phyloP scores from a whole-genome alignment of 2,113 vertebrate species.

The Cacatua alba region DNA sequence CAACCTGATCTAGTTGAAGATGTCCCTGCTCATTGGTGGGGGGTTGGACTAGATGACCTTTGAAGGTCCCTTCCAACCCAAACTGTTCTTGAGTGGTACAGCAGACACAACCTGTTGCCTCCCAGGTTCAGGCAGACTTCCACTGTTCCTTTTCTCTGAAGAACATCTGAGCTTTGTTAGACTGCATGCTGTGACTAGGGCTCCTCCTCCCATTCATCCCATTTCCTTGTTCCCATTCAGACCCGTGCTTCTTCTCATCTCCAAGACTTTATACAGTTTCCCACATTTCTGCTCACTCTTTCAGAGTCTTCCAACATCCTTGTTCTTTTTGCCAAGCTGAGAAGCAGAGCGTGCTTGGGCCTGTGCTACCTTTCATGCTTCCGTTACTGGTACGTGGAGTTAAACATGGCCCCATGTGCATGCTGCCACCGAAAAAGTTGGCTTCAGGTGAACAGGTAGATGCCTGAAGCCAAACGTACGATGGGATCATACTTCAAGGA shows the following conservation, averaged over 20 bases:
- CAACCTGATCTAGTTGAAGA: not conserved
- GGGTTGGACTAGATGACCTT: not conserved
- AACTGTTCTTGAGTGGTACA: not conserved
- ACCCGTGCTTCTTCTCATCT: not conserved
- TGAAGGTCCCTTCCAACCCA: not conserved
- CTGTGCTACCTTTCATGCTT: not conserved
- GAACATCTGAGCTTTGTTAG: not conserved
- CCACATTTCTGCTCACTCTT: not conserved
- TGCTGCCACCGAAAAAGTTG: not conserved
- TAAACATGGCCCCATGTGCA: not conserved
- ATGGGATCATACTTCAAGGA: not conserved
- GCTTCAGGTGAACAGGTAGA: not conserved
- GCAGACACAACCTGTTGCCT: not conserved
- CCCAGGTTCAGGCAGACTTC: not conserved
- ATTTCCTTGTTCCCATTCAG: not conserved
- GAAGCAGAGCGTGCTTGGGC: not conserved
- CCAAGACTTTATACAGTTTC: not conserved
- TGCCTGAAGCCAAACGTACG: accelerated
- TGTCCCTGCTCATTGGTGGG: not conserved
- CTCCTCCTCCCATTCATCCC: not conserved
- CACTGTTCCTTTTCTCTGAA: not conserved
- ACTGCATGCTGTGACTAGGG: not conserved
- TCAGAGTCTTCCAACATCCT: not conserved
- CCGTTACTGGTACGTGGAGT: not conserved
- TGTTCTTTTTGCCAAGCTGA: not conserved